A percentile compares a stretch with the other conserved stretches of the same genome.
Conservation (phyloP, 2,113 vertebrate genomes). For the Poecilia latipinna region DNA sequence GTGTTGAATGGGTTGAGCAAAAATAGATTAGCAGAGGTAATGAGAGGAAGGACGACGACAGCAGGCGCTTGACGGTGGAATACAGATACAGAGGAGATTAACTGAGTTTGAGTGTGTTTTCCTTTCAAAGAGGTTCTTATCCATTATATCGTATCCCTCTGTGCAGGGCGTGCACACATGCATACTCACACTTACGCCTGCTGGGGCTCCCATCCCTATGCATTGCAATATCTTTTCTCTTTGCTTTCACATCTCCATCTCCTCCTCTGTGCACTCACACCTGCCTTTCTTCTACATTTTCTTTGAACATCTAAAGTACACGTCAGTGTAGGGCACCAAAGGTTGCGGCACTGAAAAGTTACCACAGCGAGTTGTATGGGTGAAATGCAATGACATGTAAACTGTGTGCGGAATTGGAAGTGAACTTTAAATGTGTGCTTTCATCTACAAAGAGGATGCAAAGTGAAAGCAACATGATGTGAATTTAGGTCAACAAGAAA, state of each 20-base stretch:
- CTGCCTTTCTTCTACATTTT: not conserved
- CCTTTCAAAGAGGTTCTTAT: constrained; percentile 70
- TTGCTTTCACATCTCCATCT: constrained; percentile 3
- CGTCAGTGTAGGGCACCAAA: not conserved
- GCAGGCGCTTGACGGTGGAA: constrained; percentile 64
- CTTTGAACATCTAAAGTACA: constrained; percentile 5
- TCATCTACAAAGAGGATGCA: not conserved
- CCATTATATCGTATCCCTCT: constrained; percentile 49
- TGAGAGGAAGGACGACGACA: constrained; percentile 67
- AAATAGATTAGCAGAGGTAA: constrained; percentile 70
- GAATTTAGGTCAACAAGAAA: not conserved
- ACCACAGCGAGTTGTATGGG: not conserved
- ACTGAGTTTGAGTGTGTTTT: constrained; percentile 59
- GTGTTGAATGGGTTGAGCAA: constrained; percentile 34
- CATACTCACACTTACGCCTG: constrained; percentile 7
- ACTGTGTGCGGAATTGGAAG: not conserved
- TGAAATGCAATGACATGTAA: not conserved
- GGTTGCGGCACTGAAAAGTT: not conserved
- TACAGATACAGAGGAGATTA: constrained; percentile 74
- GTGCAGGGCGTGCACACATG: not conserved
- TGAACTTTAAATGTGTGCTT: not conserved
- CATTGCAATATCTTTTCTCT: constrained; percentile 31
- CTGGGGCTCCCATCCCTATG: constrained; percentile 45
- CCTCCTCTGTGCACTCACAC: not conserved
- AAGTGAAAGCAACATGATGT: not conserved